A percentile compares a stretch with the other conserved stretches of the same genome.
Evolutionary conservation across 2,113 vertebrate species (phyloP).

Genomic region (Hypanus sabinus): DNA sequence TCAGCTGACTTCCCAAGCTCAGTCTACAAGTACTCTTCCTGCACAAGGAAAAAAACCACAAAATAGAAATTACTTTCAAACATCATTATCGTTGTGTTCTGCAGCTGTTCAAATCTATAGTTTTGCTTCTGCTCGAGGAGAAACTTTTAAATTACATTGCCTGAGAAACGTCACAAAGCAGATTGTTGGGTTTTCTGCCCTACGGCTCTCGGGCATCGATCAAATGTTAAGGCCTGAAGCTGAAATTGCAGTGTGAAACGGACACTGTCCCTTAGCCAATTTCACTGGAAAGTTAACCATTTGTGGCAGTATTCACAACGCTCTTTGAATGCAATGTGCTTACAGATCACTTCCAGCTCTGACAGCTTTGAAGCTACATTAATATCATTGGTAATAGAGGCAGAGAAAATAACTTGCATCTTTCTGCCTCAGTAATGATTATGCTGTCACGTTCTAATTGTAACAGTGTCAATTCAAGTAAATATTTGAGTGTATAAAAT

Average conservation of each 20-base stretch:
- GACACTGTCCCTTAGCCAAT: neutral
- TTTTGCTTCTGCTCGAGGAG: neutral
- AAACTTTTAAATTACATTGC: conserved; percentile 19
- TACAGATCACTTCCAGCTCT: neutral
- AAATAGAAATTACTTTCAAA: conserved; percentile 1
- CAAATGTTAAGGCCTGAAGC: conserved; percentile 11
- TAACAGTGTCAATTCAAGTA: neutral
- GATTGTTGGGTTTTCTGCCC: neutral
- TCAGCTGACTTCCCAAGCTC: neutral
- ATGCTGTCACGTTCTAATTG: neutral
- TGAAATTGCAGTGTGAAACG: neutral
- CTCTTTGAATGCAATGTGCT: neutral
- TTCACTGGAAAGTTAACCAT: conserved; percentile 15
- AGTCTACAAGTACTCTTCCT: neutral
- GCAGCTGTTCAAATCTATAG: neutral
- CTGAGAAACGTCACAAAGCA: conserved; percentile 16
- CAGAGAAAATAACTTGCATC: neutral
- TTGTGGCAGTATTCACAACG: neutral
- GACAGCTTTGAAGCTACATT: neutral
- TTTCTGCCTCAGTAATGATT: neutral
- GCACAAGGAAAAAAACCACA: neutral
- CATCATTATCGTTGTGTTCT: neutral
- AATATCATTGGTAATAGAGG: neutral
- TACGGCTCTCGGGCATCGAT: neutral
- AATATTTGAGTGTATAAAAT: neutral